Evolutionary conservation across 1,140 invertebrate species (phyloP), one percentile per base, ranked within the genome.

Genomic region (Macrocentrus cingulum): DNA sequence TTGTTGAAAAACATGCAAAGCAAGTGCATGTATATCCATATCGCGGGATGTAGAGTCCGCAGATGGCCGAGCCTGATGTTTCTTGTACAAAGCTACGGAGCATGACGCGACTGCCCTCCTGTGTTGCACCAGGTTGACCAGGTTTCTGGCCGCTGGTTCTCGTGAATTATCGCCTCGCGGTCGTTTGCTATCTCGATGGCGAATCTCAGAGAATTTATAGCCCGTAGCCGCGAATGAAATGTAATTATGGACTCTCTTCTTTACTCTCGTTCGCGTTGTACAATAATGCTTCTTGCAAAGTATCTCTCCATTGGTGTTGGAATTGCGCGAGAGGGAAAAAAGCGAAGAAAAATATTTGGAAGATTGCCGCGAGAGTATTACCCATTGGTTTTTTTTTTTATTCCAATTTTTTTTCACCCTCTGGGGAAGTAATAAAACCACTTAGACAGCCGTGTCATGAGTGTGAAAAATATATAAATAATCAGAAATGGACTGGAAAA

Each of bases 131-230:
- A 37, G 32, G 71, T 74, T 72, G 71, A 72, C 72, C 66, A 56
- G 66, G 64, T 69, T 69, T 55, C 56, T 67, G 58, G 62, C 62
- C 63, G 52, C 52, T 56, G 59, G 45, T 63, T 62, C 58, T 59
- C 60, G 56, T 72, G 69, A 75, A 70, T 75, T 74, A 76, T 75
- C 64, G 68, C 69, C 59, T 44, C 42, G 49, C 51, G 29, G 50
- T 62, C 25, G 22, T 48, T 44, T 58, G 46, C 61, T 74, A 76
- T 75, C 74, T 72, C 59, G 54, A 55, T 60, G 41, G 59, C 16
- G 58, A 67, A 75, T 75, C 73, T 29, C 71, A 42, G 32, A 56
- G 69, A 73, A 74, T 74, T 73, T 74, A 75, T 72, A 64, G 66
- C 69, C 58, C 50, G 36, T 55, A 67, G 64, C 66, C 65, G 67